These are phyloP conservation scores for Poecilia latipinna DNA, from an alignment of 2,113 vertebrate species.

Conservation along the genomic window DNA sequence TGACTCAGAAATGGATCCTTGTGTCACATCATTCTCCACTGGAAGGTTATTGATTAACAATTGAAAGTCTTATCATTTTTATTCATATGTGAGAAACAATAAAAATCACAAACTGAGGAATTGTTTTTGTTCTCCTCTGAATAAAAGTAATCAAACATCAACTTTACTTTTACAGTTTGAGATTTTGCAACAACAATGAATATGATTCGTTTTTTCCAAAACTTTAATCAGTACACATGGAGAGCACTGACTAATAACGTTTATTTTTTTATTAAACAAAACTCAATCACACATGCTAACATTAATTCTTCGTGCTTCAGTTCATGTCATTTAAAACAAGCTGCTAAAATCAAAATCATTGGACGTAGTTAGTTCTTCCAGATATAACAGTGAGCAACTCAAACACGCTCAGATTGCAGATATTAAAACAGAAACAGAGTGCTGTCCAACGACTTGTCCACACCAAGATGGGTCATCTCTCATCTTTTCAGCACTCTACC, in stretches of 20 bases:
- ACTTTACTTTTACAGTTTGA: neutral
- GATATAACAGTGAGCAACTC: constrained; percentile 46
- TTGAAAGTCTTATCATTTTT: too few species aligned
- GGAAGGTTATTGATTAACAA: too few species aligned
- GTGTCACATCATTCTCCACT: too few species aligned
- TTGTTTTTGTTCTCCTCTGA: neutral
- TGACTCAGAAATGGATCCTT: too few species aligned
- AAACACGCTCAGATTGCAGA: constrained; percentile 6
- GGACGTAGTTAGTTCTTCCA: constrained; percentile 45
- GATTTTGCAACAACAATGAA: neutral
- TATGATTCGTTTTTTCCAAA: neutral
- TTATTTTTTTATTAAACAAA: neutral
- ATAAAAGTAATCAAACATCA: neutral
- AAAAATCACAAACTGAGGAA: neutral
- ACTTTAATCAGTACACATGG: neutral
- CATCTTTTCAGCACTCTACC: neutral
- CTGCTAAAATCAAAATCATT: constrained; percentile 17
- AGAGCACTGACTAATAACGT: too few species aligned
- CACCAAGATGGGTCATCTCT: neutral
- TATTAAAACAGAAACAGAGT: neutral
- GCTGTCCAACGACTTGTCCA: neutral
- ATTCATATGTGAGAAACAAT: neutral
- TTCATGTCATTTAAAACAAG: neutral
- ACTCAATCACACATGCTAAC: neutral
- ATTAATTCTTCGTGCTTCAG: neutral